These are phyloP conservation scores for Aleiodes testaceus DNA, from an alignment of 2,888 invertebrate genomes.

Conservation along the genomic window DNA sequence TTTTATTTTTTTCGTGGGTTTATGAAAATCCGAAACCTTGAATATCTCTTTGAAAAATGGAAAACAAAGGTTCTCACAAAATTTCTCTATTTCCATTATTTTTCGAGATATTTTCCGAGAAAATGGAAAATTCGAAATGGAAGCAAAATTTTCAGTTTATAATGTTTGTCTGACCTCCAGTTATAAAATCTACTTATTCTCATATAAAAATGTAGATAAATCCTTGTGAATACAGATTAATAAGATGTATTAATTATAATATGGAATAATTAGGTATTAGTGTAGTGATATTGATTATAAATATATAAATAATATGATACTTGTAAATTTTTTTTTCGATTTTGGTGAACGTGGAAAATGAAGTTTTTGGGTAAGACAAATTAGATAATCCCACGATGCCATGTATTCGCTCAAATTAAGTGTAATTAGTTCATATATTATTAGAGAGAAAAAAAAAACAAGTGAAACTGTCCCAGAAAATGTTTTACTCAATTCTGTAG, in stretches of 20 bases:
- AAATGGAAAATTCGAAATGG: neutral
- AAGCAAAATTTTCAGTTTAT: neutral
- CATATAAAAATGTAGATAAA: slow-evolving; percentile 50
- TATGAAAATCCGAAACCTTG: neutral
- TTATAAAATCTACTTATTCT: slow-evolving; percentile 4
- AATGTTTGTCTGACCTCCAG: neutral
- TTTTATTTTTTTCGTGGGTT: no score
- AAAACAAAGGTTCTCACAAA: neutral
- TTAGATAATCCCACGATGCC: slow-evolving; percentile 50
- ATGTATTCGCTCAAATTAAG: slow-evolving; percentile 66
- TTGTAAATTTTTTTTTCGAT: slow-evolving; percentile 26
- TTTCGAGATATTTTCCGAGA: neutral
- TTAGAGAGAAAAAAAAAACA: slow-evolving; percentile 40
- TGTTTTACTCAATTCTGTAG: neutral
- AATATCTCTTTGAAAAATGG: neutral
- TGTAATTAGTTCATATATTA: slow-evolving; percentile 60
- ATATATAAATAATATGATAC: neutral
- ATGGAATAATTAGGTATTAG: slow-evolving; percentile 22
- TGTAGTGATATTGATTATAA: slow-evolving; percentile 23
- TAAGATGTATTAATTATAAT: slow-evolving; percentile 34
- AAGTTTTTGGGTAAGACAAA: slow-evolving; percentile 49
- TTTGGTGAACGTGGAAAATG: slow-evolving; percentile 47
- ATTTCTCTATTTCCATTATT: neutral
- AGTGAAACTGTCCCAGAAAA: slow-evolving; percentile 48
- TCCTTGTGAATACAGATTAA: slow-evolving; percentile 51